Base-by-base conservation (phyloP, 1,140 invertebrate genomes). In the Hylaeus volcanicus region DNA sequence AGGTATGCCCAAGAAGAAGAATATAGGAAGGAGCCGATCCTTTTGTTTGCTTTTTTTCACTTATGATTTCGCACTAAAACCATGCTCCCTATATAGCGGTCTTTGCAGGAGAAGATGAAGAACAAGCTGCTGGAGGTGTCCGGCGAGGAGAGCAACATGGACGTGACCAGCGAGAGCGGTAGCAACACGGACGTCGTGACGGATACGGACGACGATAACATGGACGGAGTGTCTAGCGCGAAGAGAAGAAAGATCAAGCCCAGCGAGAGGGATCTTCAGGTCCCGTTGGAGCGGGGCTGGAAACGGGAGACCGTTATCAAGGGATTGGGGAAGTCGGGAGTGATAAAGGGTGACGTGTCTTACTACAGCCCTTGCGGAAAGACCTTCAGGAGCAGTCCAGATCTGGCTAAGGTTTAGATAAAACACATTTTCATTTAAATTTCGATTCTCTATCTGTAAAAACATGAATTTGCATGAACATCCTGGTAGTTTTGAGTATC, bases 321-420 rank as follows among this genome's bases (percentile, higher is more conserved):
- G 85, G 96, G 97, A 55, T 94, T 98, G 8, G 96, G 96, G 3
- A 96, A 97, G 89, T 97, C 94, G 89, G 97, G 95, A 37, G 95
- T 96, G 65, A 96, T 98, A 73, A 96, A 96, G 87, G 97, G 97
- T 48, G 97, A 97, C 89, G 98, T 99, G n/a, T 95, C 95, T 45
- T 99, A 99, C 91, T 96, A 96, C 86, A 97, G 97, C 45, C 98
- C 98, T 43, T 97, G 97, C 89, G 96, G 97, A 26, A 96, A 96
- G 90, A 95, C 95, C 76, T 95, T 97, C 87, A 95, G 95, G 86
- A 96, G 95, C 90, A 96, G 95, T 93, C 94, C 95, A 0, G 96
- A 97, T 91, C 94, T 97, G 65, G 94, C 96, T 70, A 95, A 95
- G 94, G 96, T 97, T 92, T 26, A 26, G 26, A 26, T 26, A 26